Evolutionary conservation across 2,888 invertebrate genomes (phyloP).

Genomic region (Dioctria rufipes): DNA sequence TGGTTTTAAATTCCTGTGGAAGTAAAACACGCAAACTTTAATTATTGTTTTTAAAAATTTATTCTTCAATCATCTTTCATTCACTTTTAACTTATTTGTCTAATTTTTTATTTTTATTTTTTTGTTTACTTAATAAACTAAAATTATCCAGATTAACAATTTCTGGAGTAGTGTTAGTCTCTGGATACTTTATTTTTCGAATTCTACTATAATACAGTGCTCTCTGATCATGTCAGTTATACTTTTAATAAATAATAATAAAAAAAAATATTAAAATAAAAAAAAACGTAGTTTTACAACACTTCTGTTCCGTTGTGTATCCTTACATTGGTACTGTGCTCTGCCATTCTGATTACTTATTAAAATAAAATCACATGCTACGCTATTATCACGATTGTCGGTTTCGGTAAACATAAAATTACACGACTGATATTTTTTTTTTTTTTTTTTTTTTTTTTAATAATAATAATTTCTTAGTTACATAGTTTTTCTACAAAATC

Average conservation of each 20-base stretch:
- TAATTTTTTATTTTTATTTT: not conserved
- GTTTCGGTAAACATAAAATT: constrained; percentile 50
- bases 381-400: constrained; percentile 60
- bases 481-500: constrained; percentile 29
- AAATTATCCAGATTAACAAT: constrained; percentile 20
- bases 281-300: not conserved
- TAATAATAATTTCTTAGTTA: not conserved
- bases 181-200: constrained; percentile 25
- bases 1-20: no score
- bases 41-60: constrained; percentile 48
- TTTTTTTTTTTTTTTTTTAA: not conserved
- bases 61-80: constrained; percentile 31
- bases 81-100: not conserved
- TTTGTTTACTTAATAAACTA: constrained; percentile 4
- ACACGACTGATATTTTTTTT: not conserved
- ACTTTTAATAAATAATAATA: not conserved
- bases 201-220: constrained; percentile 6
- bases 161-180: constrained; percentile 13
- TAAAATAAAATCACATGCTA: constrained; percentile 57
- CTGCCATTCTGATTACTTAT: not conserved
- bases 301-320: not conserved
- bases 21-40: constrained; percentile 7
- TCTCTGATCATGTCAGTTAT: not conserved
- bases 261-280: constrained; percentile 5
- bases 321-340: no score